Conservation (phyloP, 2,797 vertebrate species). For the Hephaestus fuliginosus region DNA sequence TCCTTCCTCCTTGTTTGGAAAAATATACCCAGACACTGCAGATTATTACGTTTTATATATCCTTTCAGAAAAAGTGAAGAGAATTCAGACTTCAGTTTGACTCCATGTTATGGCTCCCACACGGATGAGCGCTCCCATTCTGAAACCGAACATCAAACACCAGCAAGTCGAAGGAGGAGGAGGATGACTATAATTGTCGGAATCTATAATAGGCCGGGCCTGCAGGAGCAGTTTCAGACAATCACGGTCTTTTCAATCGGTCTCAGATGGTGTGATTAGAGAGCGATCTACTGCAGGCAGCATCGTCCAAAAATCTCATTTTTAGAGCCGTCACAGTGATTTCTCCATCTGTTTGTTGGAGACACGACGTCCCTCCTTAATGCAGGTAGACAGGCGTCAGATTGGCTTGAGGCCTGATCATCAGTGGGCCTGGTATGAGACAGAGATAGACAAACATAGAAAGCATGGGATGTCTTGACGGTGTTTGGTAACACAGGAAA, state of each 20-base stretch:
- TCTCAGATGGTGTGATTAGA: conserved; percentile 70
- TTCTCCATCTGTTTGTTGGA: conserved; percentile 61
- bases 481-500: conserved; percentile 28
- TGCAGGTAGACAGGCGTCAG: conserved; percentile 58
- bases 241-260: conserved; percentile 60
- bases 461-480: conserved; percentile 2
- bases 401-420: conserved; percentile 39
- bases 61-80: background rate
- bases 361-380: conserved; percentile 35
- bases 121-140: conserved; percentile 20
- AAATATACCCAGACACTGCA: background rate
- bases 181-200: conserved; percentile 23
- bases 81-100: conserved; percentile 16
- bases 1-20: background rate
- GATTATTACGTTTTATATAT: background rate
- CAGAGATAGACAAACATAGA: conserved; percentile 28
- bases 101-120: conserved; percentile 2
- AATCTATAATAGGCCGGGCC: conserved; percentile 35
- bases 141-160: conserved; percentile 24
- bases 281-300: conserved; percentile 45
- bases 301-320: conserved; percentile 55
- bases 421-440: background rate
- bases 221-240: conserved; percentile 54
- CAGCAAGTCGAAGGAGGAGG: conserved; percentile 13
- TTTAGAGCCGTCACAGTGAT: conserved; percentile 55